Conservation (phyloP, 2,888 invertebrate species). For the Cheilosia scutellata region DNA sequence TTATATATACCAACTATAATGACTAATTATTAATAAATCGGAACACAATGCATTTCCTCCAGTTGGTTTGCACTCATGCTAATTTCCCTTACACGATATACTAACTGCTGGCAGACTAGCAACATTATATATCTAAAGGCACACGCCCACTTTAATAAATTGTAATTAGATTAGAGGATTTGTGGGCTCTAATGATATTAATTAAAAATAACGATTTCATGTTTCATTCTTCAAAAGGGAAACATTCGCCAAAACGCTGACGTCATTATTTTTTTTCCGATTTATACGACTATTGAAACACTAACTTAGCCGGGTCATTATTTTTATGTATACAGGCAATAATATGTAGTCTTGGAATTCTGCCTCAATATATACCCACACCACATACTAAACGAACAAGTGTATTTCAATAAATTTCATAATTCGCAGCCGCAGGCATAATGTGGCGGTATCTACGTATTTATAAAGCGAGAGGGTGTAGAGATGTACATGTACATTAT, state of each 20-base stretch:
- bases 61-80: neutral
- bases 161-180: neutral
- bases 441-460: conserved; percentile 6
- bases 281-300: neutral
- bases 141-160: neutral
- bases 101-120: too few relatives aligned
- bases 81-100: too few relatives aligned
- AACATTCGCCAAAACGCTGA: conserved; percentile 8
- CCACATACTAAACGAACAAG: neutral
- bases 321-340: neutral
- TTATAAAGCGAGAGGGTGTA: neutral
- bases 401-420: conserved; percentile 11
- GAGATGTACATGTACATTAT: neutral
- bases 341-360: conserved; percentile 16
- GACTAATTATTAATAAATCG: neutral
- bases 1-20: neutral
- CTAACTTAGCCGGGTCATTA: conserved; percentile 4
- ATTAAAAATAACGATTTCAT: too few relatives aligned
- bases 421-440: conserved; percentile 1
- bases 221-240: neutral
- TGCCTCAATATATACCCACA: conserved; percentile 1
- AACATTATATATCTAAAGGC: neutral
- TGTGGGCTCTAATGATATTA: too few relatives aligned
- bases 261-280: conserved; percentile 25
- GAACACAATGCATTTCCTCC: neutral